phyloP scores from a whole-genome alignment of 2,113 vertebrate species.

The Notarius quadriscutis region DNA sequence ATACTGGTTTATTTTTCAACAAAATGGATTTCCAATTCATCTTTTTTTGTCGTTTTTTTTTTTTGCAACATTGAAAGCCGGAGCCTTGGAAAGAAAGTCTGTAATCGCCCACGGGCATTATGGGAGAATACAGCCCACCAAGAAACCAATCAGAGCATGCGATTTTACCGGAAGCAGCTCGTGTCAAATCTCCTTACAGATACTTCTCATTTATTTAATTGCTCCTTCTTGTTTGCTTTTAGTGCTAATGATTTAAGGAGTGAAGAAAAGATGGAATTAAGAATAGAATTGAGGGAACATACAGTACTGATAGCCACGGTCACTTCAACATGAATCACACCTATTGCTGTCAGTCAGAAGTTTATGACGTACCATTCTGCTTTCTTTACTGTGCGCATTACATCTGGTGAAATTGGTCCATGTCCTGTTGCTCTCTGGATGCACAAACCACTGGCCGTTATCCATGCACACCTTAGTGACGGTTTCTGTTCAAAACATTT shows the following conservation, averaged over 20 bases:
- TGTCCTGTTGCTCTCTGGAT: conserved; percentile 89
- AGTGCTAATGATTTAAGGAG: neutral
- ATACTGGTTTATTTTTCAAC: too few species aligned
- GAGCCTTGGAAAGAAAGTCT: too few species aligned
- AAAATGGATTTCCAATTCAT: too few species aligned
- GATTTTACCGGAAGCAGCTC: too few species aligned
- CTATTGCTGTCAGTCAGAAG: neutral
- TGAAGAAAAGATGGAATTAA: neutral
- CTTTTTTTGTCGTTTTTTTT: too few species aligned
- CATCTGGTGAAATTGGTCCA: conserved; percentile 96
- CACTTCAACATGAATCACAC: neutral
- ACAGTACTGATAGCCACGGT: neutral
- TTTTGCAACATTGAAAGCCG: too few species aligned
- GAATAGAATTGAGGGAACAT: neutral
- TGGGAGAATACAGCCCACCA: too few species aligned
- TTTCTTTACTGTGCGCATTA: conserved; percentile 78
- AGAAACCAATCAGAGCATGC: too few species aligned
- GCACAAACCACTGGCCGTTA: conserved; percentile 88
- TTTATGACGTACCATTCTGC: conserved; percentile 79
- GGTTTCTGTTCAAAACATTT: conserved; percentile 78
- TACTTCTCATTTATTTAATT: neutral
- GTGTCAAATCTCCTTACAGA: too few species aligned
- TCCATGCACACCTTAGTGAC: conserved; percentile 89
- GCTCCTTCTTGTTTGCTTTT: neutral
- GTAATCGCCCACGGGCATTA: too few species aligned